These are phyloP conservation scores for Monochamus alternatus DNA, from an alignment of 2,888 invertebrate genomes.

Conservation along the genomic window DNA sequence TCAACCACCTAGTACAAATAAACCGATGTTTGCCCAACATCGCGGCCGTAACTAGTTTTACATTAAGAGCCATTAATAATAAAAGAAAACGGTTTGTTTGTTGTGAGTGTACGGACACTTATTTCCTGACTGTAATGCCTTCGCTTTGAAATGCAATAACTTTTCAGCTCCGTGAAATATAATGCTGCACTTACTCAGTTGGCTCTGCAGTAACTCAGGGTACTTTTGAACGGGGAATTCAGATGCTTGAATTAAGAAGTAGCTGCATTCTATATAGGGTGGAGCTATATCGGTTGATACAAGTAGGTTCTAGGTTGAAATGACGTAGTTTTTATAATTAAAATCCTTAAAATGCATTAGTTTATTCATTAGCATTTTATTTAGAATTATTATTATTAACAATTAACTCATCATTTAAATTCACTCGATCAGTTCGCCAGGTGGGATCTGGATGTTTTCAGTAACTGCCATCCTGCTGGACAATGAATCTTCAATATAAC, in stretches of 20 bases:
- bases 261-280: not conserved
- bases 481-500: too few relatives aligned
- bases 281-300: too few relatives aligned
- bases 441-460: too few relatives aligned
- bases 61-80: conserved; percentile 21
- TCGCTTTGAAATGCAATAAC: conserved; percentile 19
- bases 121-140: conserved; percentile 14
- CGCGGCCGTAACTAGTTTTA: conserved; percentile 5
- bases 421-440: too few relatives aligned
- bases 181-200: conserved; percentile 9
- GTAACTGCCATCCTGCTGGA: too few relatives aligned
- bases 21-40: conserved; percentile 10
- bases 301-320: too few relatives aligned
- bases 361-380: too few relatives aligned
- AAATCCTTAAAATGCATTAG: too few relatives aligned
- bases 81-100: conserved; percentile 6
- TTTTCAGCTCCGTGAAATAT: conserved; percentile 18
- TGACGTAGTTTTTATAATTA: not conserved
- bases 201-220: conserved; percentile 7
- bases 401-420: too few relatives aligned
- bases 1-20: conserved; percentile 5
- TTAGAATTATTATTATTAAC: too few relatives aligned
- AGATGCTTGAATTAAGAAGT: conserved; percentile 16
- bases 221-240: conserved; percentile 1
- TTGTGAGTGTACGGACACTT: conserved; percentile 7